A percentile compares a stretch with the other conserved stretches of the same genome.
Conservation (phyloP, 2,113 vertebrate genomes). For the Pluvialis apricaria region DNA sequence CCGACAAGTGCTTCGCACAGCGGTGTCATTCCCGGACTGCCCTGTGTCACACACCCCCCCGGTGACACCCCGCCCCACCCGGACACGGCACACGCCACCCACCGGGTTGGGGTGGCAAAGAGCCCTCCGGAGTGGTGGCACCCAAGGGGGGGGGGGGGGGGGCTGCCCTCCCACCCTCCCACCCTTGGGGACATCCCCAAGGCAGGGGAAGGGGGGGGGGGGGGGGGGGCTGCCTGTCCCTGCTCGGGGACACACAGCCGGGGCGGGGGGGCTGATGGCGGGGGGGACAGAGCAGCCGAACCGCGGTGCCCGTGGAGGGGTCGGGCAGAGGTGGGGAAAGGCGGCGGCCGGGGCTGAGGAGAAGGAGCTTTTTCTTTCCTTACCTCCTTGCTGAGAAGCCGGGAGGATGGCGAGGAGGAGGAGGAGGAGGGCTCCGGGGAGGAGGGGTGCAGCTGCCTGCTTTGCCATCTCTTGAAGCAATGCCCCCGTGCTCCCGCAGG, state of each 20-base stretch:
- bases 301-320: background rate
- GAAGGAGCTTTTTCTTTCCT: slow-evolving; percentile 55
- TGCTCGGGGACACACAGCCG: background rate
- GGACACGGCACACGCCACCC: background rate
- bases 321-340: background rate
- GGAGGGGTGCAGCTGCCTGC: slow-evolving; percentile 80
- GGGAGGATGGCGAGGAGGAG: slow-evolving; percentile 81
- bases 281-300: background rate
- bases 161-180: background rate
- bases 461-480: slow-evolving; percentile 91
- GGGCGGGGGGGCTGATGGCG: background rate
- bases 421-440: slow-evolving; percentile 81
- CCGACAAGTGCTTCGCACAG: background rate
- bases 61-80: background rate
- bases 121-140: background rate
- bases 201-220: background rate
- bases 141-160: too few species aligned
- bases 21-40: background rate
- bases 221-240: background rate
- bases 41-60: background rate
- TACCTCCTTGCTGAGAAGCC: slow-evolving; percentile 92
- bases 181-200: background rate
- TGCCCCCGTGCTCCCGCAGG: slow-evolving; percentile 81
- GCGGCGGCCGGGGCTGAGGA: background rate
- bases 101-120: background rate